Base-by-base conservation (phyloP, 2,797 vertebrate species). In the Limosa lapponica region DNA sequence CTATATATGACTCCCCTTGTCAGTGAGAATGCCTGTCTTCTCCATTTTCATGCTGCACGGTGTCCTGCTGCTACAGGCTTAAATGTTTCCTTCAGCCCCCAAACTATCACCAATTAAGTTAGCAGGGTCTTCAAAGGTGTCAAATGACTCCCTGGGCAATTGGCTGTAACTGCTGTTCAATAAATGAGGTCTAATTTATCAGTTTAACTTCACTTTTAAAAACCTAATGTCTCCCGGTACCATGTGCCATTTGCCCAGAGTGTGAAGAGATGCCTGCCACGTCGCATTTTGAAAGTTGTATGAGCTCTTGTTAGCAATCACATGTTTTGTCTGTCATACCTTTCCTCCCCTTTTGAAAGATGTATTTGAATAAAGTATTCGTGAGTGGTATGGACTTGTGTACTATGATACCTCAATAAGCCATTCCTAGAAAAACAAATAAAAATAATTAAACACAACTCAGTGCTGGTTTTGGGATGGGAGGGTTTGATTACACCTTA, bases 131-230 rank as follows among this genome's bases (percentile, higher is more conserved):
- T 98, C 98, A 98, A 98, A 99, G 98, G 98, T 98, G 98, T 98
- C 97, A 98, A 98, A 98, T 79, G 98, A 98, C 98, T 98, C 99
- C 98, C 98, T 97, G 97, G 99, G 98, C 98, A 98, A 99, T 99
- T 97, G 97, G 98, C 98, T 99, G 98, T 98, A 98, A 99, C 98
- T 98, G 98, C 98, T 99, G 99, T 99, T 99, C 99, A 98, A 99
- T 99, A 99, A 99, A 99, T 98, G 98, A 99, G 99, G 98, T 99
- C 99, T 99, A 99, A 99, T 99, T 99, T 99, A 99, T 99, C 99
- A 99, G 99, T 99, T 99, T 99, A 99, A 99, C 99, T 98, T 98
- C 99, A 98, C 98, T 98, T 98, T 97, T 98, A 98, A 98, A 98
- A 98, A 98, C 96, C 97, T 98, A 98, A 98, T 97, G 97, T 98